These are phyloP conservation scores for Sthenelais limicola DNA, from an alignment of 2,888 invertebrate species.

Conservation along the genomic window DNA sequence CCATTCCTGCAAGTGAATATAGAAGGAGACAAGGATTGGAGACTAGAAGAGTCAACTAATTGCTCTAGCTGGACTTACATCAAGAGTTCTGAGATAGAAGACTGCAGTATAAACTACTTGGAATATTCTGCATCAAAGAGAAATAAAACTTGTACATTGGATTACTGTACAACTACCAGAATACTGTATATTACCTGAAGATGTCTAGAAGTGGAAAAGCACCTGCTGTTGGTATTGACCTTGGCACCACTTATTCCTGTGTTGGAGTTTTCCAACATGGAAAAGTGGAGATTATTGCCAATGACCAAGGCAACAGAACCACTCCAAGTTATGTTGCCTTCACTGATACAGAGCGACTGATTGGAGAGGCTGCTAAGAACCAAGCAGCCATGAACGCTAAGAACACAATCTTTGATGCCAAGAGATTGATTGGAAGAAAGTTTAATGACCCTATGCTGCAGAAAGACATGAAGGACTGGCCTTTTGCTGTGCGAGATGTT, in stretches of 20 bases:
- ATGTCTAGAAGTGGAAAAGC: no score
- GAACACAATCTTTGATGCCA: conserved; percentile 53
- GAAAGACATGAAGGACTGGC: conserved; percentile 55
- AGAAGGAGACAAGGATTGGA: no score
- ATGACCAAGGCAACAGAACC: conserved; percentile 78
- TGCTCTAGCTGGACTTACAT: no score
- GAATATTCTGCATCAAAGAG: no score
- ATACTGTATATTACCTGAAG: no score
- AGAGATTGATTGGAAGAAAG: conserved; percentile 54
- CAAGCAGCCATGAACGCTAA: conserved; percentile 62
- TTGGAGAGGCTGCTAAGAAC: conserved; percentile 72
- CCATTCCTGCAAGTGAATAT: no score
- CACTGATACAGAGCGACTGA: conserved; percentile 73
- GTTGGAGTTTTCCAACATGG: conserved; percentile 71
- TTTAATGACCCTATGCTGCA: conserved; percentile 52
- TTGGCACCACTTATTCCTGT: conserved; percentile 85
- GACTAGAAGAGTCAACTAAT: no score
- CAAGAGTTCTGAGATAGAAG: no score
- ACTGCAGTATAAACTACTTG: no score
- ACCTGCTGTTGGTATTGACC: conserved; percentile 85
- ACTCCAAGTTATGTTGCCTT: conserved; percentile 82
- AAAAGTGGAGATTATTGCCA: conserved; percentile 74
- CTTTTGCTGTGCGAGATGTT: conserved; percentile 52
- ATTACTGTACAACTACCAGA: no score
- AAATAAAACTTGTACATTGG: no score